Conservation (phyloP, 2,888 invertebrate species). For the Gryllus longicercus region DNA sequence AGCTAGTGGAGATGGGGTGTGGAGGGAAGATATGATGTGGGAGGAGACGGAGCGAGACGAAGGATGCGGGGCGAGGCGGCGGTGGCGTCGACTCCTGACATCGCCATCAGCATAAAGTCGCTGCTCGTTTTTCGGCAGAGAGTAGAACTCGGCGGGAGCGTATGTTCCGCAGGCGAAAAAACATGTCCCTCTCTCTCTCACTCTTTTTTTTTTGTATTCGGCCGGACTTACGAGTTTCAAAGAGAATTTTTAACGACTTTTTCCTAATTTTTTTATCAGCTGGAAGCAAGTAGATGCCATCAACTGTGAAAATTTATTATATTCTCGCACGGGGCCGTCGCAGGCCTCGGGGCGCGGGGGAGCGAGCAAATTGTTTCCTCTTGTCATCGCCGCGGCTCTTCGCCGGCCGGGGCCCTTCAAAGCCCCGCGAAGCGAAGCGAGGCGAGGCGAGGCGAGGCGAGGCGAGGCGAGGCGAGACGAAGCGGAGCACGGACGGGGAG, state of each 20-base stretch:
- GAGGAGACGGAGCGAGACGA: too few species aligned
- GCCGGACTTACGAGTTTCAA: neutral
- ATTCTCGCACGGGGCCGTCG: neutral
- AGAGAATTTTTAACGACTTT: constrained; percentile 1
- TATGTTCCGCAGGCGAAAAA: neutral
- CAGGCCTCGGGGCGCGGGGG: neutral
- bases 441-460: too few species aligned
- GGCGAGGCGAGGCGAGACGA: too few species aligned
- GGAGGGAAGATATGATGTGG: too few species aligned
- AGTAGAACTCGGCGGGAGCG: neutral
- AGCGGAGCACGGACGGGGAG: too few species aligned
- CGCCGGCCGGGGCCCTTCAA: too few species aligned
- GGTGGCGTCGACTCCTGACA: neutral
- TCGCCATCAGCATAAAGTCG: neutral
- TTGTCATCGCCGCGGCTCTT: neutral
- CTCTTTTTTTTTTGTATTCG: neutral
- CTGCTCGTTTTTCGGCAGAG: neutral
- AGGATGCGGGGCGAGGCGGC: too few species aligned
- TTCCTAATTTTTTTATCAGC: neutral
- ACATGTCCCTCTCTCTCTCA: neutral
- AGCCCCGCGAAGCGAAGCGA: too few species aligned
- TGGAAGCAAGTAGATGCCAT: neutral
- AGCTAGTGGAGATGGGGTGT: too few species aligned
- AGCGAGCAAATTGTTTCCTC: neutral
- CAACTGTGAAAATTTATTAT: neutral